phyloP scores from a whole-genome alignment of 2,797 vertebrate species.

The Halcyon chelicuti region DNA sequence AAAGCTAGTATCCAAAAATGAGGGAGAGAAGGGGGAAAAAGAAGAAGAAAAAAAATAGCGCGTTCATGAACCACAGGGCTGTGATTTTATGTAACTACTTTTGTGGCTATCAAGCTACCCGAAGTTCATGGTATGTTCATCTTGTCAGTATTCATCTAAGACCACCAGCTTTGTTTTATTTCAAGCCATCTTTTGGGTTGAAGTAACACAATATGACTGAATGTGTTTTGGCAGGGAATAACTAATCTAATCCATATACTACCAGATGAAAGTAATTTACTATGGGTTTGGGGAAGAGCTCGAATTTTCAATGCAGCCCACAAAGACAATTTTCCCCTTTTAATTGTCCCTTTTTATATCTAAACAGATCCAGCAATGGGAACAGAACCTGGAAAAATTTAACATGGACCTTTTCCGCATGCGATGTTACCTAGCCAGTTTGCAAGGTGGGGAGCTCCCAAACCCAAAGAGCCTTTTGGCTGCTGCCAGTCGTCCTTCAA shows the following conservation, averaged over 20 bases:
- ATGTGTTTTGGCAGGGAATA: conserved; percentile 4
- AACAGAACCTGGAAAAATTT: conserved; percentile 95
- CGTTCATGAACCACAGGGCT: background rate
- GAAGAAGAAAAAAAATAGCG: too few species aligned
- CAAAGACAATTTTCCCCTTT: background rate
- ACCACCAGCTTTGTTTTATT: conserved; percentile 46
- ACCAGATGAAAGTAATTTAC: conserved; percentile 46
- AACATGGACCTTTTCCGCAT: conserved; percentile 94
- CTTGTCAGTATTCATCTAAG: conserved; percentile 28
- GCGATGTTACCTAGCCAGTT: conserved; percentile 94
- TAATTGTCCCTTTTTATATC: conserved; percentile 29
- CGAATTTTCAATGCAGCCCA: background rate
- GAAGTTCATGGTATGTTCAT: background rate
- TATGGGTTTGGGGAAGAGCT: conserved; percentile 1
- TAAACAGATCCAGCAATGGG: conserved; percentile 94
- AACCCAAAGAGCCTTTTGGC: conserved; percentile 94
- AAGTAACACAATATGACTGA: conserved; percentile 7
- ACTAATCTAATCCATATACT: conserved; percentile 20
- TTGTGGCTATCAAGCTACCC: conserved; percentile 16
- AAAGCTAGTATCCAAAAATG: background rate
- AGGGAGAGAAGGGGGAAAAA: background rate
- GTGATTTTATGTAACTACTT: conserved; percentile 10
- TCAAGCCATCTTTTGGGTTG: conserved; percentile 26
- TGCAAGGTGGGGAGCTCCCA: conserved; percentile 93
- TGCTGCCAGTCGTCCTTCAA: conserved; percentile 91